Evolutionary conservation across 2,113 vertebrate genomes (phyloP).

Genomic region (Bubo blakistoni): DNA sequence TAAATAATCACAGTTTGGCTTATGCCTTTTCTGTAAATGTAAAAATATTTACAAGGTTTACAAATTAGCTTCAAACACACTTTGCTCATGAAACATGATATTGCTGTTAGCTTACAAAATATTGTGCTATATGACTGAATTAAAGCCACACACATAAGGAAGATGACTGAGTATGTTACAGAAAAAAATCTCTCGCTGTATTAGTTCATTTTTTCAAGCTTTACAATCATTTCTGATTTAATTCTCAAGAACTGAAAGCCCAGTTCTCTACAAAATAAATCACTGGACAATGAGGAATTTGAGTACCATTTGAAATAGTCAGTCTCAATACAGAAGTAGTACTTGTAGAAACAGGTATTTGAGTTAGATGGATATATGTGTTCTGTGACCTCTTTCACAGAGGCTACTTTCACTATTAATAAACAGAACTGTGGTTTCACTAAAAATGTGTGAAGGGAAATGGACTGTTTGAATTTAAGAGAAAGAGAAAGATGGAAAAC

Average conservation of each 20-base stretch:
- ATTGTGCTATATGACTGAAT: background rate
- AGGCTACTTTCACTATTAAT: background rate
- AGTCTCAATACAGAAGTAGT: background rate
- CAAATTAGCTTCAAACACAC: background rate
- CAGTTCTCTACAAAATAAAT: background rate
- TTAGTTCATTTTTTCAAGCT: background rate
- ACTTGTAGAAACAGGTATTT: background rate
- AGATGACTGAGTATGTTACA: accelerated
- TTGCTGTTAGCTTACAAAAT: background rate
- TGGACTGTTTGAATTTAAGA: background rate
- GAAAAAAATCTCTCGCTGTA: background rate
- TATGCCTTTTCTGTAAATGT: background rate
- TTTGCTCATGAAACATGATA: background rate
- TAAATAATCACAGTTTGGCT: background rate
- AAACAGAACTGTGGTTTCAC: background rate
- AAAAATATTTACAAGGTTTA: background rate
- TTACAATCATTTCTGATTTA: background rate
- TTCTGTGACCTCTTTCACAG: background rate
- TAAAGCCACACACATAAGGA: background rate
- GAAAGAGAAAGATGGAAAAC: background rate
- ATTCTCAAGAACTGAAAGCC: background rate
- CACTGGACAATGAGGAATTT: background rate
- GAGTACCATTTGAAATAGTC: background rate
- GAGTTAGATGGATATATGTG: background rate
- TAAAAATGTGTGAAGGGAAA: background rate